A percentile compares a stretch with the other conserved stretches of the same genome.
Evolutionary conservation across 2,797 vertebrate genomes (phyloP).

Genomic region (Enoplosus armatus): DNA sequence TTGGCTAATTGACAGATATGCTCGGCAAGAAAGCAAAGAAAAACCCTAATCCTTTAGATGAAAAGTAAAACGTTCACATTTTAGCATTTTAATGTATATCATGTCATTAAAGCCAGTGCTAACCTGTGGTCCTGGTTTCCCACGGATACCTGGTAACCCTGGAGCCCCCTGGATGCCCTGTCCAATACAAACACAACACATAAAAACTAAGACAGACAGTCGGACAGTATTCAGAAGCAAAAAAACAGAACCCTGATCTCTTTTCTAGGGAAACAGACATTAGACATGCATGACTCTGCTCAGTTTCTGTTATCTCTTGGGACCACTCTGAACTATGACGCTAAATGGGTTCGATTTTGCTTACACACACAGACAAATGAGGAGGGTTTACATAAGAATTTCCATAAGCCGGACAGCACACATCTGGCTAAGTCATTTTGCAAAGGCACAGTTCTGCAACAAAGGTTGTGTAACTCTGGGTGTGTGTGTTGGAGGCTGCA

Average conservation of each 20-base stretch:
- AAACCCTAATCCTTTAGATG: not conserved
- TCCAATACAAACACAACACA: slow-evolving; percentile 62
- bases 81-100: slow-evolving; percentile 20
- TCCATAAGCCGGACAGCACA: slow-evolving; percentile 62
- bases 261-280: slow-evolving; percentile 47
- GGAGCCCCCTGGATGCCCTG: slow-evolving; percentile 94
- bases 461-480: slow-evolving; percentile 45
- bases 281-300: slow-evolving; percentile 63
- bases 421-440: slow-evolving; percentile 72
- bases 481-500: slow-evolving; percentile 24
- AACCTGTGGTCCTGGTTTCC: slow-evolving; percentile 93
- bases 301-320: slow-evolving; percentile 51
- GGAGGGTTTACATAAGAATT: slow-evolving; percentile 63
- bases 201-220: slow-evolving; percentile 36
- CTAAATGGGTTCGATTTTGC: slow-evolving; percentile 49
- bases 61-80: not conserved
- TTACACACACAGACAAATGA: slow-evolving; percentile 64
- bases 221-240: slow-evolving; percentile 30
- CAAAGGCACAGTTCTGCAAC: slow-evolving; percentile 37
- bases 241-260: slow-evolving; percentile 18
- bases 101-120: slow-evolving; percentile 62
- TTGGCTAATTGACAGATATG: not conserved
- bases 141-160: slow-evolving; percentile 89
- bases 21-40: not conserved
- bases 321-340: slow-evolving; percentile 40